phyloP scores from a whole-genome alignment of 37 sponge, comb jelly and placozoan genomes.

The Mnemiopsis leidyi region DNA sequence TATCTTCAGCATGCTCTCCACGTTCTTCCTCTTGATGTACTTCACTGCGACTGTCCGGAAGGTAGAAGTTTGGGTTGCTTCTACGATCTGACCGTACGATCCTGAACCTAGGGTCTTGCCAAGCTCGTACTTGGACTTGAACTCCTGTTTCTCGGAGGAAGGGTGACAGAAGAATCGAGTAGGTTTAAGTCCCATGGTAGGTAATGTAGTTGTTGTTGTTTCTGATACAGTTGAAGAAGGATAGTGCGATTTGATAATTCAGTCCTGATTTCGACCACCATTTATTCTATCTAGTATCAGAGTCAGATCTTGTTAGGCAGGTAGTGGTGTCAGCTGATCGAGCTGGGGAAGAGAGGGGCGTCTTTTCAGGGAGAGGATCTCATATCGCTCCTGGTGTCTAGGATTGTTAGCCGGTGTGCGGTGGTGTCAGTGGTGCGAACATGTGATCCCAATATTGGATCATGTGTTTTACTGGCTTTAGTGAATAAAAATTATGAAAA shows the following conservation, averaged over 20 bases:
- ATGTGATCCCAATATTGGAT: no score
- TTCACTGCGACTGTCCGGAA: slow-evolving; percentile 59
- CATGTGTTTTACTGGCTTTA: no score
- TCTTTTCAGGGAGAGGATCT: no score
- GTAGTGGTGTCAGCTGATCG: not conserved
- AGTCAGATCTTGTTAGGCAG: slow-evolving; percentile 9
- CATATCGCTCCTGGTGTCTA: not conserved
- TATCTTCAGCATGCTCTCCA: slow-evolving; percentile 17
- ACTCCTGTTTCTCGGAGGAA: not conserved
- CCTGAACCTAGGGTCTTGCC: slow-evolving; percentile 13
- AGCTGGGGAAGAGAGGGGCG: not conserved
- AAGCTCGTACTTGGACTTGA: slow-evolving; percentile 50
- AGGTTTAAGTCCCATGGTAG: not conserved
- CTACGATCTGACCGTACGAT: slow-evolving; percentile 52
- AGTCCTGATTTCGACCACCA: not conserved
- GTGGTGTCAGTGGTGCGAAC: slow-evolving; percentile 58
- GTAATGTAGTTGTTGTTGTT: not conserved
- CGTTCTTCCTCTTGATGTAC: slow-evolving; percentile 32
- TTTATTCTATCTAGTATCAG: not conserved
- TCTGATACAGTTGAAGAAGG: not conserved
- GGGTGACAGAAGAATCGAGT: not conserved
- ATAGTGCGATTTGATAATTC: not conserved
- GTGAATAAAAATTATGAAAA: no score
- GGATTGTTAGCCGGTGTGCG: not conserved
- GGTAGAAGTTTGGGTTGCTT: slow-evolving; percentile 43